Base-by-base conservation (phyloP, 2,797 vertebrate species). In the Forpus xanthops region DNA sequence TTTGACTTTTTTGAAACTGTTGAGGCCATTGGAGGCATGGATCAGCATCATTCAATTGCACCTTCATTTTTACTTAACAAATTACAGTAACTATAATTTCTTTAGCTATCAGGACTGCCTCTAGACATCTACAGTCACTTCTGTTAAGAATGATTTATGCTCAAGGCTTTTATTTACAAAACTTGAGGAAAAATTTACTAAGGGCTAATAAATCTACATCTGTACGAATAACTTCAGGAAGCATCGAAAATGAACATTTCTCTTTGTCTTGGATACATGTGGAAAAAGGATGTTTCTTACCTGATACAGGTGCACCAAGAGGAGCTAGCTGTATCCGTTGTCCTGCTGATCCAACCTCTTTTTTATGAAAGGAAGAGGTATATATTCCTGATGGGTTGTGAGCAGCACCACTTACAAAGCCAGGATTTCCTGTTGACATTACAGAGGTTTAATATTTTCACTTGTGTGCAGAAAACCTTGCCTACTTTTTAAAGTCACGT, bases 291-390 rank as follows among this genome's bases (percentile, higher is more conserved):
- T 44, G 39, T 47, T 81, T 91, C 98, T 98, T 98, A 99, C 99
- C 98, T 49, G 98, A 94, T 84, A 98, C 95, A 61, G 98, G 95
- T 16, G 98, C 96, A 47, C 97, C 98, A 47, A 99, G 93, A 65
- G 99, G 98, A 35, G 98, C 98, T 3, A 99, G 98, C 74, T 99
- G 99, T 97, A 99, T 98, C 93, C 99, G 98, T 93, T 99, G 99
- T 78, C 99, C 99, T 82, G 99, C 98, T 24, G 99, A 99, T 78
- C 98, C 99, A 94, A 98, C 98, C 96, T 99, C 99, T 97, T 99
- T 99, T 98, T 99, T 99, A 90, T 99, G 98, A 96, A 99, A 98
- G 42, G 99, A 99, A 61, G 99, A 98, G 39, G 98, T 96, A 62
- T 98, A 99, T 93, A 97, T 94, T 85, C 90, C 96, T 18, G 94